Percentiles rank a stretch among this genome's conserved stretches.
phyloP scores from a whole-genome alignment of 2,888 invertebrate species.

The Microctonus brassicae region DNA sequence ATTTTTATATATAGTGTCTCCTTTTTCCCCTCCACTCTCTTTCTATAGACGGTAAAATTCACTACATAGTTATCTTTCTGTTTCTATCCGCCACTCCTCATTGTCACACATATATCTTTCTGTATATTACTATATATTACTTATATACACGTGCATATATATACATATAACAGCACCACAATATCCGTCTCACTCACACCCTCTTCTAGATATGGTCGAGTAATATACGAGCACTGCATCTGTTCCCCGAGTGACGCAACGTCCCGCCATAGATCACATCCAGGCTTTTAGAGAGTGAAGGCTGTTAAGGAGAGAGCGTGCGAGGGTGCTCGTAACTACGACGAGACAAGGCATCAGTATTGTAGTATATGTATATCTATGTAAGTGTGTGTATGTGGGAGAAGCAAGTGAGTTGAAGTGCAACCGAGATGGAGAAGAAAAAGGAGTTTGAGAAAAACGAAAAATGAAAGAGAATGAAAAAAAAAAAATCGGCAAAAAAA shows the following conservation, averaged over 20 bases:
- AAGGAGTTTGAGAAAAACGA: conserved; percentile 33
- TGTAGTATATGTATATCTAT: too few species aligned
- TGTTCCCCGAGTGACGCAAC: conserved; percentile 75
- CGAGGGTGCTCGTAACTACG: conserved; percentile 59
- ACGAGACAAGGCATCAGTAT: conserved; percentile 23
- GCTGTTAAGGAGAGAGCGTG: conserved; percentile 71
- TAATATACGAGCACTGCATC: conserved; percentile 70
- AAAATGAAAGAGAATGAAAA: conserved; percentile 25
- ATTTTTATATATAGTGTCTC: conserved; percentile 42
- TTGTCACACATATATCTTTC: neutral
- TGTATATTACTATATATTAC: conserved; percentile 47
- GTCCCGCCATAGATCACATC: conserved; percentile 77
- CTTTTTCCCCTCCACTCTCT: conserved; percentile 37
- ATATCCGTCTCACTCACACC: conserved; percentile 31
- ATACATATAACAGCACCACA: neutral
- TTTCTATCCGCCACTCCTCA: conserved; percentile 37
- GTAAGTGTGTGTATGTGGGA: conserved; percentile 50
- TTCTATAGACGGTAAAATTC: conserved; percentile 29
- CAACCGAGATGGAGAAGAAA: conserved; percentile 44
- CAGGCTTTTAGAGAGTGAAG: conserved; percentile 76
- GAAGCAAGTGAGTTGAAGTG: conserved; percentile 46
- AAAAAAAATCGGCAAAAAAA: neutral
- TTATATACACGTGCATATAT: conserved; percentile 29
- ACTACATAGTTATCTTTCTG: conserved; percentile 28
- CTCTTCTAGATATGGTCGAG: conserved; percentile 65